phyloP scores from a whole-genome alignment of 2,888 invertebrate species.

The Pristionchus mayeri region DNA sequence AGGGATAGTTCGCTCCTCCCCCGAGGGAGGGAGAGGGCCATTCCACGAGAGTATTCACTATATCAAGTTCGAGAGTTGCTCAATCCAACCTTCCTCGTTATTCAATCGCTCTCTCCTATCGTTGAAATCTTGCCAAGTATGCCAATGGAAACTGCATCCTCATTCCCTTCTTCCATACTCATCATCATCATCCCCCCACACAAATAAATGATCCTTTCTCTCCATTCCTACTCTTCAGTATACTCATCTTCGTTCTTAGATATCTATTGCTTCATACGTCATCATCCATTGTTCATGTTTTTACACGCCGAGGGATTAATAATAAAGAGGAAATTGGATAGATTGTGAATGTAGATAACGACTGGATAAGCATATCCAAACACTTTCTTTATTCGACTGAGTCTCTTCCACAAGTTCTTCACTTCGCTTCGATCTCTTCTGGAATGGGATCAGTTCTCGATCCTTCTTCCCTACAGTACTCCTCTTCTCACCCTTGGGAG shows the following conservation, averaged over 20 bases:
- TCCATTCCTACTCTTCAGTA: too few species aligned
- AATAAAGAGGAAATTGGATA: slow-evolving; percentile 35
- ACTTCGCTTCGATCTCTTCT: slow-evolving; percentile 32
- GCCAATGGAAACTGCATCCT: not conserved
- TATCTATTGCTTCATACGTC: not conserved
- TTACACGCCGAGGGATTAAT: not conserved
- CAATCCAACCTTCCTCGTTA: slow-evolving; percentile 31
- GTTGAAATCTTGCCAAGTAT: not conserved
- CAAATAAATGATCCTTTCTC: too few species aligned
- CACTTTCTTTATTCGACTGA: slow-evolving; percentile 25
- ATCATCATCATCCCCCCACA: too few species aligned
- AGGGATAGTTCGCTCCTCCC: not conserved
- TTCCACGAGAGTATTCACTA: not conserved
- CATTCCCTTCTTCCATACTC: not conserved
- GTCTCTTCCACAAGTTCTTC: not conserved
- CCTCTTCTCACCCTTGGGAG: slow-evolving; percentile 46
- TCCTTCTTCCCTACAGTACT: not conserved
- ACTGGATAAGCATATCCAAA: slow-evolving; percentile 18
- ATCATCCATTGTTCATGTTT: not conserved
- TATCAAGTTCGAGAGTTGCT: slow-evolving; percentile 50
- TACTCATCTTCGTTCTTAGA: not conserved
- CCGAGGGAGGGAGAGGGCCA: not conserved
- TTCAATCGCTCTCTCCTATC: slow-evolving; percentile 24
- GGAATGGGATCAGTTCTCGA: slow-evolving; percentile 14
- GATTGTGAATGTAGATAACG: not conserved